Base-by-base conservation (phyloP, 2,113 vertebrate species). In the Perca flavescens region DNA sequence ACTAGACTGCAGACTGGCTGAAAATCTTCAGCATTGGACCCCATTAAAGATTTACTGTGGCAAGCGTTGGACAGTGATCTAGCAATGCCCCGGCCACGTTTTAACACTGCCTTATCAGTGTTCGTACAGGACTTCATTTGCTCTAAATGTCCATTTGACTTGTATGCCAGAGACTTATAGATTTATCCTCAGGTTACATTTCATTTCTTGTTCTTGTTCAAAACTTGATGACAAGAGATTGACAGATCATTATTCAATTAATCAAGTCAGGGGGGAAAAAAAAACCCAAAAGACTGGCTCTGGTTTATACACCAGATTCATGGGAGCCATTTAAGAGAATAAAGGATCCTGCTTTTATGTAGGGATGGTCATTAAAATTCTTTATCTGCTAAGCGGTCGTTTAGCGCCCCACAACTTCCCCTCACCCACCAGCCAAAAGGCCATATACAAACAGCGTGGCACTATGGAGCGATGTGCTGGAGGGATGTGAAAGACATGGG, bases 301-400 rank as follows among this genome's bases (percentile, higher is more conserved):
- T 54, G 68, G 79, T 85, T 80, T 80, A 79, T 63, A 72, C 64
- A 12, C 31, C 62, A 69, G 82, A 82, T 85, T 86, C 88, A 90
- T 78, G 83, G 87, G 79, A 85, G 77, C 83, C 74, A 73, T 82
- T 89, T 66, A 80, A 46, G 52, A 40, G 78, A 75, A 88, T 88
- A 93, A 92, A 92, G 84, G 87, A 84, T 83, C 71, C 84, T 76
- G 84, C 36, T 79, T 91, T 91, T 79, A 89, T 89, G 90, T 47
- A 22, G 84, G 82, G 57, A 85, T 14, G 82, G 87, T 82, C 88
- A 94, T 93, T 94, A 90, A 90, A 92, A 92, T 91, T 92, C 89
- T 94, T 94, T 89, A 93, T 93, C 91, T 92, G 84, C 89, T 92
- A 92, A 94, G 91, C 85, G 9, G 86, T 83, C 78, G 66, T 91